Evolutionary conservation across 2,797 vertebrate species (phyloP).

Genomic region (Phoxinus dragarum): DNA sequence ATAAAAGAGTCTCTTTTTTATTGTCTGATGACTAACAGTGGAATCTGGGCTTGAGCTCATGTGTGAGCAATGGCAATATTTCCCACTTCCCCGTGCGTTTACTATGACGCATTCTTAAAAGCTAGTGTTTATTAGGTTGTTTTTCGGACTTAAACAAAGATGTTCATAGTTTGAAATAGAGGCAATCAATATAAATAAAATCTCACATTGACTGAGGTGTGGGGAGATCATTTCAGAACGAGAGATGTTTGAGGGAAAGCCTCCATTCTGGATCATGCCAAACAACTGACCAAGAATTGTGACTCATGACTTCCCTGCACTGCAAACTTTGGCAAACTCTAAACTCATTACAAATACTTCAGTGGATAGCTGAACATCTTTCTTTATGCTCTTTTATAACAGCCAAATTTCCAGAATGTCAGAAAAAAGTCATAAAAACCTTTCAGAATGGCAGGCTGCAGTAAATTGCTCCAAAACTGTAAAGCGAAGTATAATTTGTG

Average conservation of each 20-base stretch:
- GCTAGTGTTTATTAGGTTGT: conserved; percentile 53
- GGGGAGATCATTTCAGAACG: conserved; percentile 53
- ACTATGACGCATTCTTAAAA: conserved; percentile 53
- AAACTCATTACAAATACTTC: conserved; percentile 48
- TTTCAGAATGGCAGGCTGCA: not conserved
- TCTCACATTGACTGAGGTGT: conserved; percentile 48
- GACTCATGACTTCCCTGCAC: conserved; percentile 64
- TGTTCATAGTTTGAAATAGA: conserved; percentile 54
- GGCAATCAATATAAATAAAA: conserved; percentile 57
- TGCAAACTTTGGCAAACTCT: conserved; percentile 54
- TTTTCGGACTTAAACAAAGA: conserved; percentile 51
- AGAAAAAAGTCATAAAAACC: not conserved
- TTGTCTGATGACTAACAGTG: conserved; percentile 43
- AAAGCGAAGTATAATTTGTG: not conserved
- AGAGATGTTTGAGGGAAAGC: conserved; percentile 56
- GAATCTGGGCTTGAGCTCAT: conserved; percentile 50
- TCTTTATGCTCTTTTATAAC: conserved; percentile 37
- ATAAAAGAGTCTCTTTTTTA: conserved; percentile 31
- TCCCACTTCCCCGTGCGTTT: conserved; percentile 37
- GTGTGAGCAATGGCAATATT: conserved; percentile 40
- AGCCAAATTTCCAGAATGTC: not conserved
- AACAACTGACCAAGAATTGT: conserved; percentile 53
- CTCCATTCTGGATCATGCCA: conserved; percentile 48
- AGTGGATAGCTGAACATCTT: conserved; percentile 12
- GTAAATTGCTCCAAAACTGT: conserved; percentile 2